Conservation (phyloP, 1,140 invertebrate species). For the Drosophila repletoides region DNA sequence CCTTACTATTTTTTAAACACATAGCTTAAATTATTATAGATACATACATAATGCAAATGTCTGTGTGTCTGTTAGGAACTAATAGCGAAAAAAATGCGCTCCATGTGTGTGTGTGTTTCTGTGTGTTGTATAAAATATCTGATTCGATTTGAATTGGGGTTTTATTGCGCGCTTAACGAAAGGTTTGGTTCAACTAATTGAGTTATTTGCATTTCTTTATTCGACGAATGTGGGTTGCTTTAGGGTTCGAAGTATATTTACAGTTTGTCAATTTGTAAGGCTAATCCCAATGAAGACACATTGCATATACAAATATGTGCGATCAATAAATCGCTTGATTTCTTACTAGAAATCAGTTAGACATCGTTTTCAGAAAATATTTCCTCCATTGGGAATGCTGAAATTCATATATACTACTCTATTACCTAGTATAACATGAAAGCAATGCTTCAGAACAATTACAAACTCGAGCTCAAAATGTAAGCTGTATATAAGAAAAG, state of each 20-base stretch:
- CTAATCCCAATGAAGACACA: not conserved
- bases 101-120: slow-evolving; percentile 12
- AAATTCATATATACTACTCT: too few species aligned
- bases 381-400: too few species aligned
- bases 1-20: not conserved
- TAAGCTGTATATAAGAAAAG: too few species aligned
- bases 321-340: slow-evolving; percentile 4
- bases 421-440: too few species aligned
- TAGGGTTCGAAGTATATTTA: too few species aligned
- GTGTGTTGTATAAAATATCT: slow-evolving; percentile 42
- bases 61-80: slow-evolving; percentile 60
- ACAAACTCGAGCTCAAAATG: too few species aligned
- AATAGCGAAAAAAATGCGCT: slow-evolving; percentile 69
- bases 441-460: too few species aligned
- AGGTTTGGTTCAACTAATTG: slow-evolving; percentile 1
- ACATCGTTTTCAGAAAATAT: not conserved
- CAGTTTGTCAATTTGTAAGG: not conserved
- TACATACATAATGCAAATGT: slow-evolving; percentile 44
- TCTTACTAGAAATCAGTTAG: not conserved
- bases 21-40: slow-evolving; percentile 40
- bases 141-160: slow-evolving; percentile 11
- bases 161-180: slow-evolving; percentile 28
- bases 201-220: not conserved
- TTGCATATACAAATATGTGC: not conserved
- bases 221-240: not conserved